Evolutionary conservation across 2,113 vertebrate species (phyloP).

Genomic region (Daphoenositta chrysoptera): DNA sequence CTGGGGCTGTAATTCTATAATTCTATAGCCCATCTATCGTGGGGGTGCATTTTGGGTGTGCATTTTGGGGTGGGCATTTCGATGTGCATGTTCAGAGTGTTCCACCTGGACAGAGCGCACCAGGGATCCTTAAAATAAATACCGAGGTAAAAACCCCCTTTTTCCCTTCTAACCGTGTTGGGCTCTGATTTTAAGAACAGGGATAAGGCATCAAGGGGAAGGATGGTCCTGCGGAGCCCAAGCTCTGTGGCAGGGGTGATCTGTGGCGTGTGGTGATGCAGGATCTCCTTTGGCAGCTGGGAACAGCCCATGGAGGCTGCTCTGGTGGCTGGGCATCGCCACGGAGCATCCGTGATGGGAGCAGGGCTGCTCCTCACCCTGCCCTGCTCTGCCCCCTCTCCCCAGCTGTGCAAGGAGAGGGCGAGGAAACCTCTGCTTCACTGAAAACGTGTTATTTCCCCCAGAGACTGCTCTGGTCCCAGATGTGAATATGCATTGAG

Average conservation of each 20-base stretch:
- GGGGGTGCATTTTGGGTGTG: too few relatives aligned
- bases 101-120: too few relatives aligned
- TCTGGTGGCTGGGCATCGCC: background rate
- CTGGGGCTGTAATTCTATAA: too few relatives aligned
- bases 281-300: background rate
- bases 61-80: too few relatives aligned
- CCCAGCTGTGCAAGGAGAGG: background rate
- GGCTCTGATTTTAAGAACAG: too few relatives aligned
- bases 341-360: background rate
- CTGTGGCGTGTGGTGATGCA: accelerated
- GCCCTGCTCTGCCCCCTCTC: background rate
- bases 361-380: background rate
- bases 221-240: too few relatives aligned
- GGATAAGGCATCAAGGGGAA: too few relatives aligned
- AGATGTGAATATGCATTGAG: slow-evolving; percentile 62
- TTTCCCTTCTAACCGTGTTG: too few relatives aligned
- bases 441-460: slow-evolving; percentile 27
- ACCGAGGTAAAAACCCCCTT: too few relatives aligned
- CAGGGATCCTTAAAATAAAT: too few relatives aligned
- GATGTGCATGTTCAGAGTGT: too few relatives aligned
- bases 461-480: slow-evolving; percentile 7
- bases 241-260: background rate
- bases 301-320: background rate
- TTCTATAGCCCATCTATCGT: too few relatives aligned
- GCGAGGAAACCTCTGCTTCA: background rate